Percentiles rank a stretch among this genome's conserved stretches.
Conservation (phyloP, 1,140 invertebrate species). For the Caenorhabditis brenneri region DNA sequence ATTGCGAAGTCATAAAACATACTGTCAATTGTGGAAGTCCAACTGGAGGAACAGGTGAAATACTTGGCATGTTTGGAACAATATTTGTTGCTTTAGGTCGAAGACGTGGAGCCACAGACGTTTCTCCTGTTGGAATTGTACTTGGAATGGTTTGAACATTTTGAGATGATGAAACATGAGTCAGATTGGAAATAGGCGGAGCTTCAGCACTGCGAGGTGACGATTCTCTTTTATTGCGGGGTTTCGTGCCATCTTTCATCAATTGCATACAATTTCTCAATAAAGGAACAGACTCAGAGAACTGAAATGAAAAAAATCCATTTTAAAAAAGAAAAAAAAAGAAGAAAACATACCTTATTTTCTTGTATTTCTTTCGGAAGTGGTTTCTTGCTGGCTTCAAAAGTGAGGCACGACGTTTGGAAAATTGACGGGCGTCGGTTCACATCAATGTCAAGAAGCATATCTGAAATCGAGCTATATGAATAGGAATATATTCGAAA, state of each 20-base stretch:
- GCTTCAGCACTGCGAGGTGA: constrained; percentile 45
- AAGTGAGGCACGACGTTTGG: constrained; percentile 65
- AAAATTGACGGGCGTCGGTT: neutral
- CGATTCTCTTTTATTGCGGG: constrained; percentile 57
- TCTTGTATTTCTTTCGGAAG: constrained; percentile 67
- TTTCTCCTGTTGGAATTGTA: constrained; percentile 58
- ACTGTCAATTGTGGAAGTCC: neutral
- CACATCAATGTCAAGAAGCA: constrained; percentile 45
- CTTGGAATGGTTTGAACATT: constrained; percentile 54
- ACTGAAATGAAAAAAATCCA: neutral
- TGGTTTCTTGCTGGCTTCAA: constrained; percentile 58
- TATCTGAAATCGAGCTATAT: constrained; percentile 26
- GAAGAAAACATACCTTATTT: constrained; percentile 60
- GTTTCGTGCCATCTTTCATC: constrained; percentile 53
- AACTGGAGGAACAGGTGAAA: constrained; percentile 21
- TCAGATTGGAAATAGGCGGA: neutral
- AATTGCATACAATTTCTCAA: neutral
- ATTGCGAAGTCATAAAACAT: neutral
- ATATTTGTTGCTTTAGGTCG: constrained; percentile 63
- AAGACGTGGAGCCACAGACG: constrained; percentile 70
- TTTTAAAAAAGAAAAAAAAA: neutral
- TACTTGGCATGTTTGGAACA: constrained; percentile 52
- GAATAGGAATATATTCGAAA: neutral
- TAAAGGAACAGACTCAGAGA: constrained; percentile 26
- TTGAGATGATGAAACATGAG: neutral